Percentiles rank a stretch among this genome's conserved stretches.
phyloP scores from a whole-genome alignment of 2,888 invertebrate genomes.

The Tinea semifulvella region DNA sequence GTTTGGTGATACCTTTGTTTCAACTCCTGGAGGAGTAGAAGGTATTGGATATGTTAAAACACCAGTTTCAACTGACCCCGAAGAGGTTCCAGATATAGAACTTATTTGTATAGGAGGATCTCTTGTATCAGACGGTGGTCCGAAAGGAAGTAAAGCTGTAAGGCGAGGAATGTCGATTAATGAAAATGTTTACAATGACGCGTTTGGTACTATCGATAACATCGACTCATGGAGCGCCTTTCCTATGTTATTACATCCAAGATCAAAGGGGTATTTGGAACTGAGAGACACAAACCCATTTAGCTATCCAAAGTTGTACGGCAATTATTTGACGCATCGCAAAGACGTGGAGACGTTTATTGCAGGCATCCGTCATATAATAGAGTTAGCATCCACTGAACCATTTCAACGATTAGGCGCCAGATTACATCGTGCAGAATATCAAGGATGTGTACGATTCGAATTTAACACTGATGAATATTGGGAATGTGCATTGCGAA shows the following conservation, averaged over 20 bases:
- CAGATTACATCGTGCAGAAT: slow-evolving; percentile 55
- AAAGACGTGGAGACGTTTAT: slow-evolving; percentile 71
- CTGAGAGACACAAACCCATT: slow-evolving; percentile 71
- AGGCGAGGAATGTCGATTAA: slow-evolving; percentile 52
- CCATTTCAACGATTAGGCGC: slow-evolving; percentile 63
- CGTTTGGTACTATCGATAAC: slow-evolving; percentile 46
- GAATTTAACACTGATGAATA: slow-evolving; percentile 66
- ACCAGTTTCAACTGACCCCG: slow-evolving; percentile 51
- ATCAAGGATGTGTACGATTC: slow-evolving; percentile 67
- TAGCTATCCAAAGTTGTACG: slow-evolving; percentile 71
- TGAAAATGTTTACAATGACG: slow-evolving; percentile 44
- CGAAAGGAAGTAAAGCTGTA: slow-evolving; percentile 39
- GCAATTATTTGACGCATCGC: slow-evolving; percentile 73
- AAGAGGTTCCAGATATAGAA: slow-evolving; percentile 75
- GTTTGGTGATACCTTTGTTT: slow-evolving; percentile 48
- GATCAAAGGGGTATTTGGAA: slow-evolving; percentile 73
- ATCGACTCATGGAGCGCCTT: slow-evolving; percentile 65
- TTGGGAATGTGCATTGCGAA: slow-evolving; percentile 71
- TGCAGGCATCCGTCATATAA: slow-evolving; percentile 63
- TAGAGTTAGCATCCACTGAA: slow-evolving; percentile 49
- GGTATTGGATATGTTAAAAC: slow-evolving; percentile 71
- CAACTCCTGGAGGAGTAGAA: slow-evolving; percentile 69
- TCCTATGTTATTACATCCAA: slow-evolving; percentile 72
- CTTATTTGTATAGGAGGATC: slow-evolving; percentile 70
- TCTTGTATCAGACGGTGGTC: slow-evolving; percentile 43